Evolutionary conservation across 2,113 vertebrate genomes (phyloP), one percentile per base, ranked within the genome.

Genomic region (Kryptolebias marmoratus): DNA sequence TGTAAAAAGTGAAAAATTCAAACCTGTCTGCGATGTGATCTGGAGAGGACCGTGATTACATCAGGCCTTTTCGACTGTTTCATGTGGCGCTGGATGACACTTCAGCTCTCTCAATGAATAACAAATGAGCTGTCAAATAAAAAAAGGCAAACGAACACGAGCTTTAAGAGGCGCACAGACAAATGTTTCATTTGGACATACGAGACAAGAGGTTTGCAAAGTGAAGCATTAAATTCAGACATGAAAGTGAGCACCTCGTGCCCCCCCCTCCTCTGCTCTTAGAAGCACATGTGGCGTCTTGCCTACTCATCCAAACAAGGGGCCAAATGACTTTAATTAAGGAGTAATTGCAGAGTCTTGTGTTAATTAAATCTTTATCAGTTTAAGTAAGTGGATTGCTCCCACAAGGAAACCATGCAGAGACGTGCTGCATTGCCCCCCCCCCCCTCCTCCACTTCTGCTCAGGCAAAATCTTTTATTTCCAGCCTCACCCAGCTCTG

Each of bases 321-420:
- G 96, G 95, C 93, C 95, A 97, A 96, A 98, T 98, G 93, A 97
- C 96, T 97, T 97, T 98, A 98, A 98, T 97, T 97, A 97, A 93
- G 90, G 95, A 95, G 95, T 98, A 96, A 97, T 97, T 97, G 96
- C 95, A 91, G 93, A 94, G 95, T 96, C 95, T 94, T 93, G 95
- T 93, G 96, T 95, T 97, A 97, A 98, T 99, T 98, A 98, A 98
- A 98, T 97, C 96, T 97, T 96, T 95, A 97, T 98, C 97, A 96
- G 95, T 98, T 96, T 94, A 96, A 96, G 95, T 95, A 96, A 96
- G 95, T 94, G 96, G 95, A 98, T 97, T 97, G 96, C 94, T 96
- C 95, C 94, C 93, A 95, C 95, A 95, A 94, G 94, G 95, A 95
- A 95, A 93, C 92, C 95, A 94, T 77, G 88, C 88, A 82, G 89